Base-by-base conservation (phyloP, 2,888 invertebrate genomes). In the Acleris sparsana region DNA sequence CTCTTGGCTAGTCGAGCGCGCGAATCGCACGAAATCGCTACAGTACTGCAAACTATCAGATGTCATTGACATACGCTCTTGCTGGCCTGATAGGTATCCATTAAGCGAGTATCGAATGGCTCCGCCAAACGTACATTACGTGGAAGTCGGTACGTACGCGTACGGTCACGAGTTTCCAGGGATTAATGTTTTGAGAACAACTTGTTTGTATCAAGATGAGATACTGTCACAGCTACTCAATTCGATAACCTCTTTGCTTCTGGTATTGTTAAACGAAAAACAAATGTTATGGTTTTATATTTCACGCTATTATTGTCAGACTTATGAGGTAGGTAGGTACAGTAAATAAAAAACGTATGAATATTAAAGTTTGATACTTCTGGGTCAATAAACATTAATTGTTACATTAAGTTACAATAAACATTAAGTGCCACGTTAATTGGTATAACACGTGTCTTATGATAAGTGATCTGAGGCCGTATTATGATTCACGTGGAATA, bases 21-120 rank as follows among this genome's bases (percentile, higher is more conserved):
- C 71, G 71, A 74, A 77, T 81, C 72, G 72, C 75, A 76, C 74
- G 77, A 77, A 78, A 76, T 75, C 69, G 64, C 71, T 71, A 49
- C 63, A 61, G 43, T 52, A 72, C 69, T 70, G 71, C 71, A 63
- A 70, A 70, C 70, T 75, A 78, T 74, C 74, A 58, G 71, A 76
- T 78, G 77, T 78, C 77, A 79, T 75, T 79, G 77, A 79, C 80
- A 79, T 80, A 75, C 64, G 58, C 63, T 69, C 67, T 57, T 62
- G 44, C 61, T 48, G 46, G 57, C 52, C 53, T 57, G 61, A 65
- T 65, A 18, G 64, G 51, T 65, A 59, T 44, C 51, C 55, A 66
- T 66, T 61, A 65, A 33, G 59, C 43, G 43, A 20, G 53, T 44
- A 64, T 64, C 48, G 64, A 60, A 55, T 20, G 51, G 51, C 55